Base-by-base conservation (phyloP, 2,888 invertebrate genomes). In the Halictus ligatus region DNA sequence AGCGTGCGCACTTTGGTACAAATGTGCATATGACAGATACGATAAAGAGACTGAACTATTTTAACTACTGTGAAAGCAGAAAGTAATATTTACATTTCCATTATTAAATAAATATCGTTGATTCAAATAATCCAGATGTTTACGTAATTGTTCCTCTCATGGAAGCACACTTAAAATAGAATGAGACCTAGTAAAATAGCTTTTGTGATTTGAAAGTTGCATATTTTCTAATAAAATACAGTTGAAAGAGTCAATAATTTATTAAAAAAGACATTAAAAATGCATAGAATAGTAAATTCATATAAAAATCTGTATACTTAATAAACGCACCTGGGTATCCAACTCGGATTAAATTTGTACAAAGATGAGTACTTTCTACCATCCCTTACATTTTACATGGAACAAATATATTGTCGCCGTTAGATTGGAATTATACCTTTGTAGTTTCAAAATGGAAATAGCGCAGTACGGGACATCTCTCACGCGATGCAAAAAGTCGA, bases 371-470 rank as follows among this genome's bases (percentile, higher is more conserved):
- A 72, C 21, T 75, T 15, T 71, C 64, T 29, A 48, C 21, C 43
- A 54, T 78, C 74, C 75, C 81, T 75, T 75, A 84, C 75, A 83
- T 75, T 83, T 60, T 81, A 84, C 75, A 83, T 64, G 69, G 75
- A 83, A 83, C 71, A 83, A 84, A 43, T 83, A 35, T 29, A 74
- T 74, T n/a, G 58, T 4, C 29, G 29, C 29, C 60, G 3, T 54
- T n/a, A 71, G 40, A 78, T 75, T 69, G 10, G 21, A 69, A 69
- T 69, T 69, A 40, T 40, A 69, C 21, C 21, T 69, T 69, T 18
- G 35, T 40, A 35, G 67, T 35, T 21, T 69, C 67, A 21, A 40
- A 69, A 4, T 69, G 67, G 10, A 40, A 40, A 40, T 69, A 69
- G 69, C 4, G 15, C 21, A 69, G 21, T 40, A 21, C 40, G 73